A percentile compares a stretch with the other conserved stretches of the same genome.
These are phyloP conservation scores for Eciton burchellii DNA, from an alignment of 1,140 invertebrate species.

Conservation along the genomic window DNA sequence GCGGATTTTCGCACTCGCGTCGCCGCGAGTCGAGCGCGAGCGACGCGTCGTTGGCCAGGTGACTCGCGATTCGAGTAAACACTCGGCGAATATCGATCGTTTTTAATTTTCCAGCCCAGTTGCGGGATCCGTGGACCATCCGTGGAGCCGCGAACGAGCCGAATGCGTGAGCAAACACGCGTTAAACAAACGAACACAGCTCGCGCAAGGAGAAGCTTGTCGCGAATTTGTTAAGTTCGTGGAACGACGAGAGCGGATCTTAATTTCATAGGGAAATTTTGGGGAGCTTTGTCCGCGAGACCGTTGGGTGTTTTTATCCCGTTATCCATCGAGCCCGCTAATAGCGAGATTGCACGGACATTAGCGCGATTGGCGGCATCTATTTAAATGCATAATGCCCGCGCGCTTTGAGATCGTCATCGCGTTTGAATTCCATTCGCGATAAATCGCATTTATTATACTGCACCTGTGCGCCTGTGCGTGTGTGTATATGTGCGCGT, in stretches of 20 bases:
- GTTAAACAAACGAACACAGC: slow-evolving; percentile 6
- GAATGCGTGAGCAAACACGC: slow-evolving; percentile 41
- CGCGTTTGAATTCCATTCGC: not conserved
- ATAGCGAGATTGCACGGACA: not conserved
- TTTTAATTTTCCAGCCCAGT: slow-evolving; percentile 52
- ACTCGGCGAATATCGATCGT: slow-evolving; percentile 63
- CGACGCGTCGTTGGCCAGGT: too few species aligned
- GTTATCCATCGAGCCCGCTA: not conserved
- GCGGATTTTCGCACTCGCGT: too few species aligned
- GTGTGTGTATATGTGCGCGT: too few species aligned
- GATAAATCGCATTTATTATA: slow-evolving; percentile 15
- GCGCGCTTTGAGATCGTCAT: not conserved
- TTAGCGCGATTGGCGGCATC: not conserved
- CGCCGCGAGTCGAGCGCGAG: too few species aligned
- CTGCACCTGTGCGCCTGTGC: not conserved
- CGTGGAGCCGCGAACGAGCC: not conserved
- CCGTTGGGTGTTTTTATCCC: not conserved
- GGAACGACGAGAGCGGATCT: too few species aligned
- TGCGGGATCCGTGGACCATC: not conserved
- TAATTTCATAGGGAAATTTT: not conserved
- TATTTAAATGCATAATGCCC: slow-evolving; percentile 9
- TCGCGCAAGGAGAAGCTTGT: not conserved
- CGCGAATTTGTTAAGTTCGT: slow-evolving; percentile 8
- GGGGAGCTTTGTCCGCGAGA: not conserved
- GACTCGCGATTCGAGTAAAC: slow-evolving; percentile 63